Evolutionary conservation across 2,888 invertebrate species (phyloP), one percentile per base, ranked within the genome.

Genomic region (Cyclophora punctaria): DNA sequence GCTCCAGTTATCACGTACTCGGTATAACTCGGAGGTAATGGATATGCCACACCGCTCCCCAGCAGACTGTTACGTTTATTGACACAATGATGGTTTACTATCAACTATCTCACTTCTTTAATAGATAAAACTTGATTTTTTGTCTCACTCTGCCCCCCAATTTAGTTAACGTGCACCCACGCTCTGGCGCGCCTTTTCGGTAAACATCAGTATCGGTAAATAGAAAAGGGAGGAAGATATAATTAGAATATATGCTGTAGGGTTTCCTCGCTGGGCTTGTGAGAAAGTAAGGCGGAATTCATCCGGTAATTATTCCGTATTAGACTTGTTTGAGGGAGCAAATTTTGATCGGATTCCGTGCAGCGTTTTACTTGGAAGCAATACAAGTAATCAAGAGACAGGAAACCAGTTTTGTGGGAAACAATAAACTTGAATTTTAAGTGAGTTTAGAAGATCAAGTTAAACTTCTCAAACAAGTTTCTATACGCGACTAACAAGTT

Each of bases 201-300:
- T 85, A 86, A 87, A 88, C 84, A 88, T 72, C 70, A 78, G 77
- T 80, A 83, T 83, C 77, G 71, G 75, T 75, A 86, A 86, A 87
- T 86, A 87, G 80, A 79, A 80, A 78, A 80, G 80, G 79, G 78
- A 80, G 81, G 75, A 78, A 76, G 80, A 72, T 85, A 86, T 85
- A 86, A 87, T 87, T 85, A 87, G 86, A 87, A 85, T 79, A 75
- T 80, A 83, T 77, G 77, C 76, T 70, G 69, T 69, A 67, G 71
- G 68, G 69, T 72, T 74, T 73, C 69, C 65, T 68, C 60, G 56
- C 59, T 62, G 57, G 41, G 51, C 52, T 64, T 64, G 49, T 60
- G 57, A 49, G 52, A 45, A 45, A 49, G 48, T 48, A 45, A 37
- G 41, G 46, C 46, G 34, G 20, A 49, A 46, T 44, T 46, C 4